These are phyloP conservation scores for Diadema setosum DNA, from an alignment of 35 echinoderm and acorn worm species.

Conservation along the genomic window DNA sequence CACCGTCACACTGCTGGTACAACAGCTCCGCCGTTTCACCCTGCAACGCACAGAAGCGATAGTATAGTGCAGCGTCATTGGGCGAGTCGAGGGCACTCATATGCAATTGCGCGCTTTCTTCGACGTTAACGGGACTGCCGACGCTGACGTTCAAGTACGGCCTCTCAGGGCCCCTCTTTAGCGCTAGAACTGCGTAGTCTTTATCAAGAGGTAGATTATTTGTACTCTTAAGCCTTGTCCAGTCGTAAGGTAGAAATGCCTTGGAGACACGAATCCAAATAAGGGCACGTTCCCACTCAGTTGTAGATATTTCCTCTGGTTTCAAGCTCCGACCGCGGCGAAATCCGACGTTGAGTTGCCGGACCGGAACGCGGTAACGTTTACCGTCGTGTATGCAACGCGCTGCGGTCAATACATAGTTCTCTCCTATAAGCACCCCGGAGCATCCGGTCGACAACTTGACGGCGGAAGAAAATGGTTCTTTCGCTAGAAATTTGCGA, in stretches of 20 bases:
- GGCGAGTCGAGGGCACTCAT: conserved; percentile 53
- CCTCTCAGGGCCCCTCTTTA: conserved; percentile 63
- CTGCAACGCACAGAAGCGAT: conserved; percentile 70
- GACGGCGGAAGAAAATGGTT: conserved; percentile 75
- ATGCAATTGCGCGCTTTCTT: conserved; percentile 36
- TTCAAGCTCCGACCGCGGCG: conserved; percentile 51
- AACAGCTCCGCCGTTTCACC: conserved; percentile 49
- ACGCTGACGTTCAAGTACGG: conserved; percentile 57
- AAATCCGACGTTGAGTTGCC: conserved; percentile 54
- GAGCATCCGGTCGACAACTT: conserved; percentile 66
- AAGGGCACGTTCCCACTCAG: conserved; percentile 53
- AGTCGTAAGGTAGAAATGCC: conserved; percentile 70
- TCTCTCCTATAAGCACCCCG: conserved; percentile 60
- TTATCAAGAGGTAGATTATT: conserved; percentile 62
- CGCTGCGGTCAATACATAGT: conserved; percentile 77
- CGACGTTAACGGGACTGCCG: conserved; percentile 43
- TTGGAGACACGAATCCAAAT: conserved; percentile 64
- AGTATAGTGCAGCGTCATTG: conserved; percentile 43
- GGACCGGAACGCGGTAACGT: conserved; percentile 32
- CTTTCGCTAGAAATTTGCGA: conserved; percentile 17
- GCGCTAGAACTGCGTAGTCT: conserved; percentile 76
- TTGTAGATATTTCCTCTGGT: conserved; percentile 17
- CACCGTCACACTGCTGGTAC: conserved; percentile 79
- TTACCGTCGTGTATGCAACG: conserved; percentile 82
- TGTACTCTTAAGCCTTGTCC: conserved; percentile 28